phyloP scores from a whole-genome alignment of 2,888 invertebrate genomes.

The Pseudococcus viburni region DNA sequence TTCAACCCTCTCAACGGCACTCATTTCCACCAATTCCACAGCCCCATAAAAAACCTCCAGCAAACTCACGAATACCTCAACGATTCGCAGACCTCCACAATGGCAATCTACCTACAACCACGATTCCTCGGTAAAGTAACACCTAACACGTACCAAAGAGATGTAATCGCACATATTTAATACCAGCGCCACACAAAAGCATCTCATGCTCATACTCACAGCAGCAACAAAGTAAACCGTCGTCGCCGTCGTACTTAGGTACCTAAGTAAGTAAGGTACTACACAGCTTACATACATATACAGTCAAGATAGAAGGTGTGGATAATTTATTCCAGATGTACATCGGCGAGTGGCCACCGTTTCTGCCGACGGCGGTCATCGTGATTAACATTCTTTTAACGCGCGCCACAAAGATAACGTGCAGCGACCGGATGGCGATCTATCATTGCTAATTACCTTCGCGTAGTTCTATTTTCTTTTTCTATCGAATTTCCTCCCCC shows the following conservation, averaged over 20 bases:
- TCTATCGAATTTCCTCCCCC: neutral
- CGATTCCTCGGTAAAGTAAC: too few relatives aligned
- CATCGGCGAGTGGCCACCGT: constrained; percentile 65
- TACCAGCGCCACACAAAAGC: constrained; percentile 12
- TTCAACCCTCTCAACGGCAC: too few relatives aligned
- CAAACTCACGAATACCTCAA: neutral
- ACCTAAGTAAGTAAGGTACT: neutral
- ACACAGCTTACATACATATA: neutral
- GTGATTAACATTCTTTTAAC: constrained; percentile 63
- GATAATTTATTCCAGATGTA: constrained; percentile 65
- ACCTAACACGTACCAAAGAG: constrained; percentile 42
- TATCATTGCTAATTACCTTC: constrained; percentile 63
- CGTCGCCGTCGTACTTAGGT: neutral
- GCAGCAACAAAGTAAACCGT: constrained; percentile 56
- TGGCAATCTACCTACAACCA: neutral
- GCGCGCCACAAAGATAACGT: constrained; percentile 62
- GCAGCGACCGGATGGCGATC: constrained; percentile 62
- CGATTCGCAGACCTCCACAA: neutral
- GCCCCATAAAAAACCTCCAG: neutral
- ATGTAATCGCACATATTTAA: constrained; percentile 56
- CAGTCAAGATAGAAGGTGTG: constrained; percentile 45
- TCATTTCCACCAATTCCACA: too few relatives aligned
- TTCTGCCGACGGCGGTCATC: constrained; percentile 60
- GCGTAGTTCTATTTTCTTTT: constrained; percentile 45
- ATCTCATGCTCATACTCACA: neutral